Percentiles rank a stretch among this genome's conserved stretches.
These are phyloP conservation scores for Peromyscus attwateri DNA, from an alignment of 2,797 vertebrate species.

Conservation along the genomic window DNA sequence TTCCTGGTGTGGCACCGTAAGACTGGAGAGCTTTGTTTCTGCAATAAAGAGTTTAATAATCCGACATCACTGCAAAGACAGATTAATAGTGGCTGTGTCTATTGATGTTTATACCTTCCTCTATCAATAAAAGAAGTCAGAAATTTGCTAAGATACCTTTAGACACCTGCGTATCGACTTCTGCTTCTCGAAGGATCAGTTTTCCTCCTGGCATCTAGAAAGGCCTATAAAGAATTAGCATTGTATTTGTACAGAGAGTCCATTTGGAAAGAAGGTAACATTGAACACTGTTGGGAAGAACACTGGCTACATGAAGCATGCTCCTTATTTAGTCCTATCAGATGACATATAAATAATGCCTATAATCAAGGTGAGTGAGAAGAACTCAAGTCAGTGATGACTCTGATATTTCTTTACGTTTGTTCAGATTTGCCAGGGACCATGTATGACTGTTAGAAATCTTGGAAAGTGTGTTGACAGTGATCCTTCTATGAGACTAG, in stretches of 20 bases:
- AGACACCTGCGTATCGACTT: neutral
- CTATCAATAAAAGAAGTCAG: neutral
- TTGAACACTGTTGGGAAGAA: neutral
- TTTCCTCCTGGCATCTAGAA: slow-evolving; percentile 37
- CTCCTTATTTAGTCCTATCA: neutral
- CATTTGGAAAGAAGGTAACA: neutral
- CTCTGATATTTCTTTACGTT: neutral
- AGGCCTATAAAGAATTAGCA: neutral
- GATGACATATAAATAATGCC: neutral
- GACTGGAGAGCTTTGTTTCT: slow-evolving; percentile 69
- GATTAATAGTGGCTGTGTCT: slow-evolving; percentile 70
- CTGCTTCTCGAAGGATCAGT: slow-evolving; percentile 3
- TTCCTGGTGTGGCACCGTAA: neutral
- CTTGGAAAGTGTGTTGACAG: neutral
- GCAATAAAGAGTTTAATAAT: slow-evolving; percentile 61
- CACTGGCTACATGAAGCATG: neutral
- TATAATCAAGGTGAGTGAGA: neutral
- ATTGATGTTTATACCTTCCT: neutral
- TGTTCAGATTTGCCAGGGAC: neutral
- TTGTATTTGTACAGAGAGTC: neutral
- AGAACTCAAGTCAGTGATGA: neutral
- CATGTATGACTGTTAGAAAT: neutral
- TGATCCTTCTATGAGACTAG: neutral
- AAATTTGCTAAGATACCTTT: neutral
- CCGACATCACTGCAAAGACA: slow-evolving; percentile 71